A percentile compares a stretch with the other conserved stretches of the same genome.
Evolutionary conservation across 1,140 invertebrate species (phyloP).

Genomic region (Drosophila sp.): DNA sequence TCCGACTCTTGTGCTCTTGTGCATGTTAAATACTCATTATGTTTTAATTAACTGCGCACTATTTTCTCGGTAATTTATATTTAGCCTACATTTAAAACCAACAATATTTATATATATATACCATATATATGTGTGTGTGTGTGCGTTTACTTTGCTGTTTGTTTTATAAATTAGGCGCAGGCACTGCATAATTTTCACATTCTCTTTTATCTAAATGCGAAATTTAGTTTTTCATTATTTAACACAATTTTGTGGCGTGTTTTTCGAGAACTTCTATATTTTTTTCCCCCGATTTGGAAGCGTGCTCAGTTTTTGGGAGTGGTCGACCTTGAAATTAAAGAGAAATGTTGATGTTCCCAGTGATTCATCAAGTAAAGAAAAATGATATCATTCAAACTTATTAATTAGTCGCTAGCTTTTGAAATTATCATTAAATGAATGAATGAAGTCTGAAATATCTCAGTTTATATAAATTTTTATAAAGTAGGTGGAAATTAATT

Average conservation of each 20-base stretch:
- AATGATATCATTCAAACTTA: slow-evolving; percentile 25
- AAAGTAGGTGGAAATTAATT: no score
- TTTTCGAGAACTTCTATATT: slow-evolving; percentile 3
- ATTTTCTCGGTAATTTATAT: slow-evolving; percentile 80
- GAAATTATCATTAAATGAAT: no score
- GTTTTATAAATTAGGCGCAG: slow-evolving; percentile 71
- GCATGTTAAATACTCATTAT: slow-evolving; percentile 76
- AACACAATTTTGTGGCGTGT: slow-evolving; percentile 52
- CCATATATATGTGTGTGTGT: slow-evolving; percentile 13
- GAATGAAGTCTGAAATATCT: no score
- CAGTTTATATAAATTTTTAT: no score
- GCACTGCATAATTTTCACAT: slow-evolving; percentile 78
- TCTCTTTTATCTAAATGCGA: slow-evolving; percentile 77
- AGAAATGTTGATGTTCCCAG: neutral
- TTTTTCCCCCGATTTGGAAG: neutral
- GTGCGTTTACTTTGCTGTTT: slow-evolving; percentile 54
- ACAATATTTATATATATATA: no score
- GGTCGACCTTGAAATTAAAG: slow-evolving; percentile 28
- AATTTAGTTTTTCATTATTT: slow-evolving; percentile 84
- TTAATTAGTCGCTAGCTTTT: neutral
- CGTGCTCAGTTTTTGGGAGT: slow-evolving; percentile 7
- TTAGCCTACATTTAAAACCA: slow-evolving; percentile 52
- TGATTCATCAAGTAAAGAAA: slow-evolving; percentile 9
- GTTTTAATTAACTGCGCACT: slow-evolving; percentile 81
- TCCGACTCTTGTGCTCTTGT: no score